Conservation (phyloP, 1,140 invertebrate species). For the Magallana angulata region DNA sequence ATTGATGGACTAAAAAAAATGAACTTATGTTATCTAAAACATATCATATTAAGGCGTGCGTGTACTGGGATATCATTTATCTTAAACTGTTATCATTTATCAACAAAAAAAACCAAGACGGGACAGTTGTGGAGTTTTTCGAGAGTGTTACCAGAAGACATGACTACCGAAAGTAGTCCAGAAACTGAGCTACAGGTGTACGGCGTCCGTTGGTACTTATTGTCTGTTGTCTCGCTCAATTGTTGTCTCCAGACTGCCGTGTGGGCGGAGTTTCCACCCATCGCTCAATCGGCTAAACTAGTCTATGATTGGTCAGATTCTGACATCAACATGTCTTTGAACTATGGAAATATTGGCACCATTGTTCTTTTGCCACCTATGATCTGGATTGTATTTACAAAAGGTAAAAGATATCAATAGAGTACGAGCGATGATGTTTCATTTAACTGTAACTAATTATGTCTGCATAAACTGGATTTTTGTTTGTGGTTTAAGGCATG, state of each 20-base stretch:
- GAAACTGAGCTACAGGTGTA: constrained; percentile 6
- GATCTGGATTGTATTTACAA: constrained; percentile 74
- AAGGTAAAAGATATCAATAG: constrained; percentile 48
- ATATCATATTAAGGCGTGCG: too few species aligned
- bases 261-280: constrained; percentile 81
- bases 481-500: neutral
- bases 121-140: too few species aligned
- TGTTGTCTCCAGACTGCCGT: constrained; percentile 62
- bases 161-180: neutral
- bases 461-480: too few species aligned
- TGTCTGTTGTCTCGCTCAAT: constrained; percentile 49
- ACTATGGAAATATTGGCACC: constrained; percentile 80
- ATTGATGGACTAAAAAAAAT: too few species aligned
- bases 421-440: neutral
- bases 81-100: too few species aligned
- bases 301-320: constrained; percentile 79
- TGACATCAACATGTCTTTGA: constrained; percentile 79
- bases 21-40: too few species aligned
- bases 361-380: constrained; percentile 78
- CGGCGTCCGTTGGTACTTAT: constrained; percentile 53
- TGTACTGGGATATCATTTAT: too few species aligned
- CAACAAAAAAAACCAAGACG: too few species aligned
- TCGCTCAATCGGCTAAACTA: constrained; percentile 76
- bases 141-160: too few species aligned
- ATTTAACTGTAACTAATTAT: neutral